Evolutionary conservation across 53 echinoderm and acorn worm genomes (phyloP).

Genomic region (Paracentrotus lividus): DNA sequence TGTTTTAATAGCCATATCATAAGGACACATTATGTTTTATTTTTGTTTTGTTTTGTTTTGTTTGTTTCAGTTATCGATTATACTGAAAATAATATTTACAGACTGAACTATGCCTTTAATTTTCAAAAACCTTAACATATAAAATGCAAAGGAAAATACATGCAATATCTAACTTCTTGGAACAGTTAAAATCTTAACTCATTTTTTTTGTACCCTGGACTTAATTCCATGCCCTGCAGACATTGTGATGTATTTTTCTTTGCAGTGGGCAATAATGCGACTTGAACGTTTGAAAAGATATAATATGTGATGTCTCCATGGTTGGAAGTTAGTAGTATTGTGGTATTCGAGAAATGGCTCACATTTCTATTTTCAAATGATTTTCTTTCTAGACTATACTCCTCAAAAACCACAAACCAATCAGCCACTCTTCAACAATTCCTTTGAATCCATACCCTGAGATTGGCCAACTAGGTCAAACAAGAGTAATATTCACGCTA

Average conservation of each 20-base stretch:
- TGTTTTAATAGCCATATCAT: too few relatives aligned
- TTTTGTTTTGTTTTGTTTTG: too few relatives aligned
- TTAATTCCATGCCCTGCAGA: too few relatives aligned
- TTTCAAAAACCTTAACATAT: too few relatives aligned
- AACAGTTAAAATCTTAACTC: not conserved
- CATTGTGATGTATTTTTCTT: too few relatives aligned
- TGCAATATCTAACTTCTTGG: too few relatives aligned
- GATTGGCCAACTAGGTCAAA: conserved; percentile 16
- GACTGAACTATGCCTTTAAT: too few relatives aligned
- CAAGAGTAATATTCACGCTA: not conserved
- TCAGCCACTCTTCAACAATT: not conserved
- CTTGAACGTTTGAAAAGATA: not conserved
- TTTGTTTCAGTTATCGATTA: too few relatives aligned
- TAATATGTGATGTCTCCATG: not conserved
- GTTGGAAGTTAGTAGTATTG: not conserved
- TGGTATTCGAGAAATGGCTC: not conserved
- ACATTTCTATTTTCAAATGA: not conserved
- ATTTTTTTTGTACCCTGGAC: too few relatives aligned
- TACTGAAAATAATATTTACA: too few relatives aligned
- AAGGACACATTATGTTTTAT: too few relatives aligned
- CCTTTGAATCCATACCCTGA: not conserved
- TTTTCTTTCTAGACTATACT: not conserved
- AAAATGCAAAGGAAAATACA: too few relatives aligned
- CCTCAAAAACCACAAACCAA: not conserved
- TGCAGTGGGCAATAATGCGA: not conserved